Evolutionary conservation across 2,888 invertebrate species (phyloP), one percentile per base, ranked within the genome.

Genomic region (Drosophila meridiana): DNA sequence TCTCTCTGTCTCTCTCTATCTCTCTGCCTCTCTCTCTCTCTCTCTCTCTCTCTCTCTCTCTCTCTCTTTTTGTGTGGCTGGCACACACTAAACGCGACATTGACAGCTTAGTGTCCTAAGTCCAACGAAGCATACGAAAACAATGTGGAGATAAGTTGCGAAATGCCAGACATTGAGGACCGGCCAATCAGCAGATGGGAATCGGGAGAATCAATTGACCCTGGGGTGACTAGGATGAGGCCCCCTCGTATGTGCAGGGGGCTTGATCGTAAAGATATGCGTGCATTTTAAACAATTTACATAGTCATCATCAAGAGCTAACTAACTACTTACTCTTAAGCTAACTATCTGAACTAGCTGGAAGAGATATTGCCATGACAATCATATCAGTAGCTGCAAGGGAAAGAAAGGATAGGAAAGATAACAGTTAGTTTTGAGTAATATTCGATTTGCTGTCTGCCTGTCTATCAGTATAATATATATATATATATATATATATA

Each of bases 61-160:
- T 43, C 8, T 8, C n/a, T 40, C 14, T 40, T 8, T 36, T 20
- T 20, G 20, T 20, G 30, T 38, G 30, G 4, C 20, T 43, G 50
- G 5, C 26, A 32, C 53, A 53, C 45, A 67, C 71, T 60, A 68
- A 72, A 74, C 68, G 55, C 53, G 43, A 60, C 60, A 75, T 42
- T 63, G 57, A 58, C 55, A 65, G 82, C 69, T 79, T 64, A 69
- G 76, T 45, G 76, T 64, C 61, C 53, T 43, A 48, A 65, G 59
- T 20, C 32, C 64, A 65, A 61, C 64, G 70, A 79, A 69, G 78
- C 80, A 76, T 75, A 53, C 48, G 63, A 78, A 74, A 78, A 68
- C 78, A 74, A 67, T 60, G 79, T 63, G 79, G 30, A 68, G 68
- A 62, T 78, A 77, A 78, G 60, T 68, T 69, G 62, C 48, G 26